Evolutionary conservation across 2,888 invertebrate genomes (phyloP), one percentile per base, ranked within the genome.

Genomic region (Drosophila affinis): DNA sequence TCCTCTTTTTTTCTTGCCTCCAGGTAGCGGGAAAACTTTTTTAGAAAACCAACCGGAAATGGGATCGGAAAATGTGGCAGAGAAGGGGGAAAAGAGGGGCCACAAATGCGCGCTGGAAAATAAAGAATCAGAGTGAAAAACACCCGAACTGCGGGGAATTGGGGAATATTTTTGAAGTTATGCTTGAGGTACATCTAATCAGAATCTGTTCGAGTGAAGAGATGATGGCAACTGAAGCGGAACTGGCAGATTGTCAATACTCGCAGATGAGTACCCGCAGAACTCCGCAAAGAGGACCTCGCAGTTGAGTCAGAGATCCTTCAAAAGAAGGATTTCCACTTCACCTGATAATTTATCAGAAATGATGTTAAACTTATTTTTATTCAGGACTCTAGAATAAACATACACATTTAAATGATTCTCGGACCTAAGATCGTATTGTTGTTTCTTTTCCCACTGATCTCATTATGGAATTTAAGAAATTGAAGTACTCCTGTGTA

Each of bases 1-100:
- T 39, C 29, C 45, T 44, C 51, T 18, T 44, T 68, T 32, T 55
- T 17, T 10, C 9, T 21, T 46, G 32, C n/a, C 53, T 39, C 44
- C 57, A 61, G 71, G 45, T 57, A 46, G 49, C 27, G 44, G 49
- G 73, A 14, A 72, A 71, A 72, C 47, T 29, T 62, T 71, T 53
- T 58, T 18, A 21, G 21, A 48, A 21, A 12, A 10, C 24, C 24
- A 63, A 60, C 55, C 58, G 62, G 39, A 62, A 62, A 48, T 47
- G 34, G 57, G 34, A 47, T 9, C 21, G 18, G 64, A 17, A 39
- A 32, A 21, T 14, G 7, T 5, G 27, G 27, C 3, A n/a, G 17
- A 14, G 39, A 27, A 9, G 7, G 29, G 29, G 9, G 27, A 3
- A 12, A 21, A 14, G 39, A 27, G 12, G 14, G 39, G 39, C 39